Evolutionary conservation across 2,888 invertebrate species (phyloP), one percentile per base, ranked within the genome.

Genomic region (Thereva unica): DNA sequence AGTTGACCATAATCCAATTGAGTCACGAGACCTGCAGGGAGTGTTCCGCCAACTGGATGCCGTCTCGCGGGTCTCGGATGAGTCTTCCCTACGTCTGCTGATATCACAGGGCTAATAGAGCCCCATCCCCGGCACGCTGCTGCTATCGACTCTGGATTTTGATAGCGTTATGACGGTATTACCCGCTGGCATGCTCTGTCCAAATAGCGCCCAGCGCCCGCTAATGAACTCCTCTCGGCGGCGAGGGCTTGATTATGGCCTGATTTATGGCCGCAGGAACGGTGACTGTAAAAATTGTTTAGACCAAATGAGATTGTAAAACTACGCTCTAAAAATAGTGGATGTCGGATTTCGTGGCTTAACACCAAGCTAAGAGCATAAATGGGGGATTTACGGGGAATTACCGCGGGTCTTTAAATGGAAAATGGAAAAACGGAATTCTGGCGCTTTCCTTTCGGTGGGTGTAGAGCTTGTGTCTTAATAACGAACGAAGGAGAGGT

Each of bases 131-230:
- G 23, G 23, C 2, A 2, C 23, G 2, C 23, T 23, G 50, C 61
- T 34, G 10, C 61, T 50, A 61, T 49, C 23, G 23, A 41, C 61
- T 50, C 23, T 49, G 40, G 38, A 34, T 23, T 23, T 61, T 49
- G 40, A 10, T 61, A 61, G 49, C 61, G 45, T 50, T 61, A 61
- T 61, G 61, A 61, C n/a, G 61, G 61, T 41, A 42, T 50, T 61
- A 61, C 50, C 61, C 50, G 38, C 23, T 41, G 41, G 23, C 37
- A 47, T 61, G 49, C 50, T 50, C 9, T 50, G 23, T 50, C 50
- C 50, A 50, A 61, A 61, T 50, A 41, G 23, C 47, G 49, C 23
- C 23, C 23, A 23, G 23, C 23, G 23, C 23, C 23, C 23, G 23
- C 23, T 23, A 23, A 23, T 23, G 23, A 23, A 23, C 23, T 23